Evolutionary conservation across 2,888 invertebrate genomes (phyloP).

Genomic region (Aphrophora alni): DNA sequence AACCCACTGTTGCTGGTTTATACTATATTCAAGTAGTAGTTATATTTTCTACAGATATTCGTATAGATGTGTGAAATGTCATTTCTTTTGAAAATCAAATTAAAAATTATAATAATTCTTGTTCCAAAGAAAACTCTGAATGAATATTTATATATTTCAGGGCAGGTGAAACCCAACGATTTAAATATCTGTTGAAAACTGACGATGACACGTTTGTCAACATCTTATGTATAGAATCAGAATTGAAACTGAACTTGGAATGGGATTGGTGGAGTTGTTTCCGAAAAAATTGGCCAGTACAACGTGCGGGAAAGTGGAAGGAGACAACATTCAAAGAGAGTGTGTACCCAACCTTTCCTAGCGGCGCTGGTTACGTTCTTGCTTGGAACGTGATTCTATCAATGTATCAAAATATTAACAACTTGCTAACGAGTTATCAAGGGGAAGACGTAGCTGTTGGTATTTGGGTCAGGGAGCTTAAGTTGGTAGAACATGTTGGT

Average conservation of each 20-base stretch:
- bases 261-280: constrained; percentile 52
- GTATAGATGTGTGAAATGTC: too few relatives aligned
- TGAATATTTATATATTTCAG: constrained; percentile 39
- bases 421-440: constrained; percentile 33
- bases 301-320: constrained; percentile 50
- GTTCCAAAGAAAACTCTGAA: too few relatives aligned
- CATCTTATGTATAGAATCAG: constrained; percentile 43
- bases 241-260: constrained; percentile 32
- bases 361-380: constrained; percentile 52
- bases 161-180: constrained; percentile 42
- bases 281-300: constrained; percentile 49
- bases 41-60: too few relatives aligned
- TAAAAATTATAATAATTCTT: too few relatives aligned
- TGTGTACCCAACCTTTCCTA: constrained; percentile 52
- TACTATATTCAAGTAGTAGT: too few relatives aligned
- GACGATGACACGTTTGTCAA: constrained; percentile 53
- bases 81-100: too few relatives aligned
- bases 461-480: constrained; percentile 48
- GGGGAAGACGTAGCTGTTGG: constrained; percentile 52
- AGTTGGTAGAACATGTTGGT: constrained; percentile 35
- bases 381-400: constrained; percentile 21
- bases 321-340: constrained; percentile 45
- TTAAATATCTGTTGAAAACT: constrained; percentile 49
- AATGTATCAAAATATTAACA: constrained; percentile 9
- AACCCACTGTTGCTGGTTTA: too few relatives aligned